Evolutionary conservation across 1,140 invertebrate species (phyloP).

Genomic region (Diuraphis noxia): DNA sequence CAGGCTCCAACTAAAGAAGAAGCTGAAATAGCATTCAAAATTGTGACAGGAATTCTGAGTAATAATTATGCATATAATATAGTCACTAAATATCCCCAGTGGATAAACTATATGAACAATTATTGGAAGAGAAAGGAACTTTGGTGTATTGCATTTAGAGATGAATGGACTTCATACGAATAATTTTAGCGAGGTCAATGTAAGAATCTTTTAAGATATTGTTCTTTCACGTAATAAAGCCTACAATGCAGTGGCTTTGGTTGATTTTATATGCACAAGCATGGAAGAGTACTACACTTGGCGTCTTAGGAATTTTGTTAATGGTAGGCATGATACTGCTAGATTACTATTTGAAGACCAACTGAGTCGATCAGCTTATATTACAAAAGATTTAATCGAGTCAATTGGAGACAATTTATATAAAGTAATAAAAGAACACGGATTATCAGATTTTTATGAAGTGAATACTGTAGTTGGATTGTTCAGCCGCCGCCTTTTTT

Average conservation of each 20-base stretch:
- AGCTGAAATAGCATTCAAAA: too few species aligned
- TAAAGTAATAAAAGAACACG: too few species aligned
- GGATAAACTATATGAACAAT: background rate
- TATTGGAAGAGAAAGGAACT: background rate
- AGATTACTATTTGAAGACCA: background rate
- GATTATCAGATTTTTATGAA: too few species aligned
- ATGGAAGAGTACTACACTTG: background rate
- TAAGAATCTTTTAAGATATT: background rate
- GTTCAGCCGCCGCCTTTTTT: too few species aligned
- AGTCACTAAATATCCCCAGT: background rate
- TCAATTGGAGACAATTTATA: too few species aligned
- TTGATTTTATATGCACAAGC: background rate
- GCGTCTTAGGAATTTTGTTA: background rate
- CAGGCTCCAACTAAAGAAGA: too few species aligned
- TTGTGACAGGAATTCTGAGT: background rate
- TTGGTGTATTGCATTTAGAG: background rate
- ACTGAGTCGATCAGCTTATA: background rate
- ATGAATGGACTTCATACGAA: background rate
- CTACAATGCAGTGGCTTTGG: background rate
- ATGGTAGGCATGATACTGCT: background rate
- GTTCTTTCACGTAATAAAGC: background rate
- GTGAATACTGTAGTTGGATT: too few species aligned
- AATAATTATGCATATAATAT: background rate
- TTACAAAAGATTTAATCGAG: too few species aligned
- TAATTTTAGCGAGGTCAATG: background rate